Percentiles rank a stretch among this genome's conserved stretches.
Evolutionary conservation across 2,113 vertebrate species (phyloP).

Genomic region (Galemys pyrenaicus): DNA sequence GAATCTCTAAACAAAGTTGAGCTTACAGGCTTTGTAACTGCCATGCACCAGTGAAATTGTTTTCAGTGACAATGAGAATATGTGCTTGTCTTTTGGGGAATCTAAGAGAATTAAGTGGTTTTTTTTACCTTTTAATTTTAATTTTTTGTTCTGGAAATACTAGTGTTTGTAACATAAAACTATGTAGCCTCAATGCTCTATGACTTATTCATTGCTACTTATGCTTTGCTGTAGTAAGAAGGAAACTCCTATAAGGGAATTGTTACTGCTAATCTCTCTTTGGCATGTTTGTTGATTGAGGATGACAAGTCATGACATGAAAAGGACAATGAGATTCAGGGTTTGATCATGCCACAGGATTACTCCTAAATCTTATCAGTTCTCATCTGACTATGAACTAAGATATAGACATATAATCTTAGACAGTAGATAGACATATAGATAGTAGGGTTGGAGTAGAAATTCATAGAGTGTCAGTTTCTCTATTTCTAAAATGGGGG

Average conservation of each 20-base stretch:
- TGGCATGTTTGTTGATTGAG: not conserved
- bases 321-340: not conserved
- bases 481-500: not conserved
- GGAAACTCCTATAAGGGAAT: not conserved
- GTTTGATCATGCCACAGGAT: not conserved
- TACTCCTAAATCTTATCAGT: not conserved
- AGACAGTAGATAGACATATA: too few species aligned
- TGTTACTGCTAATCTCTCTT: not conserved
- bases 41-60: not conserved
- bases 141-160: not conserved
- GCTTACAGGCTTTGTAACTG: not conserved
- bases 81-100: not conserved
- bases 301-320: not conserved
- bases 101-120: not conserved
- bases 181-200: not conserved
- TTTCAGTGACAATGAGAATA: not conserved
- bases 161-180: not conserved
- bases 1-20: not conserved
- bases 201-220: not conserved
- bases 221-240: not conserved
- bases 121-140: slow-evolving; percentile 17
- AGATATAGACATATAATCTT: too few species aligned
- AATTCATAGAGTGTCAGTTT: not conserved
- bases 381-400: not conserved
- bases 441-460: not conserved